A percentile compares a stretch with the other conserved stretches of the same genome.
phyloP scores from a whole-genome alignment of 2,888 invertebrate species.

The Agrenia bidenticulata region DNA sequence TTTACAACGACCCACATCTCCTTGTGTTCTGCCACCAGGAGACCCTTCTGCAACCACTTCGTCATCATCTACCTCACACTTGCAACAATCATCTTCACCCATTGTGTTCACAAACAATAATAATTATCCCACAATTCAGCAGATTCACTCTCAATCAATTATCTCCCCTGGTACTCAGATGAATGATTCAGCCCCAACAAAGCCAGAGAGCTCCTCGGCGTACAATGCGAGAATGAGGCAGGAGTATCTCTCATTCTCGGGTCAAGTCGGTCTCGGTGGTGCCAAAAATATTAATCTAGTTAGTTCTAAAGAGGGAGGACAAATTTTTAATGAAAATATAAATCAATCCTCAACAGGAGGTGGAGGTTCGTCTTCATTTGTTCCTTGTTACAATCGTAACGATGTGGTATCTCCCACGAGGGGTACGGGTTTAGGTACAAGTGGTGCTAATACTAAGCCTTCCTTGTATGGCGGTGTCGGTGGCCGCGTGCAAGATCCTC shows the following conservation, averaged over 20 bases:
- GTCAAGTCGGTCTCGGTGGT: not conserved
- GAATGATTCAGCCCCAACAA: too few relatives aligned
- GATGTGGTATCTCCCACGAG: conserved; percentile 3
- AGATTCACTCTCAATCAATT: not conserved
- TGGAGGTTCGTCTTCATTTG: not conserved
- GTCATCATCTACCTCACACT: conserved; percentile 9
- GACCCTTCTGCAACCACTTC: conserved; percentile 22
- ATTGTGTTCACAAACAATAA: conserved; percentile 29
- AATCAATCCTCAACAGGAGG: not conserved
- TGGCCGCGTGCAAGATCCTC: not conserved
- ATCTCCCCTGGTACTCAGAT: not conserved
- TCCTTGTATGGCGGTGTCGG: not conserved
- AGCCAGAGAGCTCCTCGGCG: too few relatives aligned
- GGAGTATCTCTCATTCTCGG: not conserved
- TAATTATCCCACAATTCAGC: not conserved
- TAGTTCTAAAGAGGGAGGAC: not conserved
- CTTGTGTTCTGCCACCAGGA: conserved; percentile 28
- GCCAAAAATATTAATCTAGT: conserved; percentile 5
- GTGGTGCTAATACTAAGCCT: conserved; percentile 1
- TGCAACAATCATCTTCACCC: conserved; percentile 26
- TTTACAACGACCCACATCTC: conserved; percentile 50
- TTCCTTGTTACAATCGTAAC: not conserved
- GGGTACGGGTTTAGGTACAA: not conserved
- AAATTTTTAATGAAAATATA: not conserved
- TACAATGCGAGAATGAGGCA: conserved; percentile 1